Evolutionary conservation across 2,113 vertebrate genomes (phyloP).

Genomic region (Rhinolophus sinicus): DNA sequence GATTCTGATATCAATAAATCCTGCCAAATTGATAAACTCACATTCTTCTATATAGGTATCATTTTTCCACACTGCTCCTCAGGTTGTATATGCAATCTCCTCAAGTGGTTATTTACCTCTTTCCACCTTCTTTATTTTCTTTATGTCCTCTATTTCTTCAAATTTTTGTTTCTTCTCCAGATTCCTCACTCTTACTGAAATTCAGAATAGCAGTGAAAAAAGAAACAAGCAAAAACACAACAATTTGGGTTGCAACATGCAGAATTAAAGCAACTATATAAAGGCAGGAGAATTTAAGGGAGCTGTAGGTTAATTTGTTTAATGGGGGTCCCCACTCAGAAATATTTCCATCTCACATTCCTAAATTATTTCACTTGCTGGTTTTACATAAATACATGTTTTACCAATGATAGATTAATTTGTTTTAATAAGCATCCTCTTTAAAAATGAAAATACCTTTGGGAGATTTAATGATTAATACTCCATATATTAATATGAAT

Average conservation of each 20-base stretch:
- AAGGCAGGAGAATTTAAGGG: neutral
- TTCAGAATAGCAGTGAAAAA: neutral
- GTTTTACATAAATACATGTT: neutral
- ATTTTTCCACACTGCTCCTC: neutral
- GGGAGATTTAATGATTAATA: slow-evolving; percentile 34
- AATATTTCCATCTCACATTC: neutral
- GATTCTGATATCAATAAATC: neutral
- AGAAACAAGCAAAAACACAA: neutral
- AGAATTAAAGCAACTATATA: neutral
- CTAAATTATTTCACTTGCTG: slow-evolving; percentile 38
- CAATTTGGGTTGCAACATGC: neutral
- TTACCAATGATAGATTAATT: slow-evolving; percentile 18
- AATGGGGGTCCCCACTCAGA: neutral
- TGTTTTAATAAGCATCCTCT: slow-evolving; percentile 50
- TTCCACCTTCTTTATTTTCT: neutral
- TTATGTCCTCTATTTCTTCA: neutral
- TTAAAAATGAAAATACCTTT: slow-evolving; percentile 52
- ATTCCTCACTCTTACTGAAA: neutral
- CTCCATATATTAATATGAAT: neutral
- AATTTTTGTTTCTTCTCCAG: neutral
- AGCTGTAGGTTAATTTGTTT: neutral
- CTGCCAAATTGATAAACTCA: neutral
- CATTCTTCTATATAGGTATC: neutral
- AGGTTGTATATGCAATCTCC: neutral
- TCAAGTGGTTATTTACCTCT: neutral